A percentile compares a stretch with the other conserved stretches of the same genome.
Conservation (phyloP, 1,140 invertebrate genomes). For the Myzus persicae region DNA sequence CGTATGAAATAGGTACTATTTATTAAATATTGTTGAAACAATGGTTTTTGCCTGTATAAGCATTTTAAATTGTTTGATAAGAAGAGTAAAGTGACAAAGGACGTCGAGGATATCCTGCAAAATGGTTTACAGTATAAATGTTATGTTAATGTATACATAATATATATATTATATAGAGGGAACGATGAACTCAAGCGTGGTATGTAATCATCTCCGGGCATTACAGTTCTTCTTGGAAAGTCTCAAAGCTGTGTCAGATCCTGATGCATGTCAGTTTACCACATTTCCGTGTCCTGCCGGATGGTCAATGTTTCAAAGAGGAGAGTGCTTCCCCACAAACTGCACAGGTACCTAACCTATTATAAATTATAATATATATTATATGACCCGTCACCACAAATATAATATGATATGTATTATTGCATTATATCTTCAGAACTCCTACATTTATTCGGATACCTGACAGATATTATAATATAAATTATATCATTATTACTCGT, state of each 20-base stretch:
- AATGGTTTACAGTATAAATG: neutral
- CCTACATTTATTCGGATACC: neutral
- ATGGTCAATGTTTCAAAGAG: conserved; percentile 64
- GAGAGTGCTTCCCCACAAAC: conserved; percentile 66
- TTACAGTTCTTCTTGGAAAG: conserved; percentile 64
- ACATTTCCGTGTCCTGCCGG: conserved; percentile 67
- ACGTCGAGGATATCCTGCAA: neutral
- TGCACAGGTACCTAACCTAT: conserved; percentile 60
- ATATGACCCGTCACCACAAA: too few species aligned
- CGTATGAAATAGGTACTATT: too few species aligned
- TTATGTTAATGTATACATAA: neutral
- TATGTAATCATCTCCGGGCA: conserved; percentile 64
- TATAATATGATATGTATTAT: too few species aligned
- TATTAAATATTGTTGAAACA: too few species aligned
- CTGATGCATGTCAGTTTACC: conserved; percentile 65
- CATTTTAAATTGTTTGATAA: neutral
- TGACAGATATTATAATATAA: neutral
- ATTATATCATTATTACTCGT: neutral
- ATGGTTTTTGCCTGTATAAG: neutral
- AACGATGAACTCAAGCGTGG: conserved; percentile 64
- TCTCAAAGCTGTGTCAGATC: conserved; percentile 52
- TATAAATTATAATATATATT: neutral
- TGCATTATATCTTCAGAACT: neutral
- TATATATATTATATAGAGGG: conserved; percentile 61
- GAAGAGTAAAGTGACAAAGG: neutral